Percentiles rank a stretch among this genome's conserved stretches.
Evolutionary conservation across 2,113 vertebrate genomes (phyloP).

Genomic region (Phainopepla nitens): DNA sequence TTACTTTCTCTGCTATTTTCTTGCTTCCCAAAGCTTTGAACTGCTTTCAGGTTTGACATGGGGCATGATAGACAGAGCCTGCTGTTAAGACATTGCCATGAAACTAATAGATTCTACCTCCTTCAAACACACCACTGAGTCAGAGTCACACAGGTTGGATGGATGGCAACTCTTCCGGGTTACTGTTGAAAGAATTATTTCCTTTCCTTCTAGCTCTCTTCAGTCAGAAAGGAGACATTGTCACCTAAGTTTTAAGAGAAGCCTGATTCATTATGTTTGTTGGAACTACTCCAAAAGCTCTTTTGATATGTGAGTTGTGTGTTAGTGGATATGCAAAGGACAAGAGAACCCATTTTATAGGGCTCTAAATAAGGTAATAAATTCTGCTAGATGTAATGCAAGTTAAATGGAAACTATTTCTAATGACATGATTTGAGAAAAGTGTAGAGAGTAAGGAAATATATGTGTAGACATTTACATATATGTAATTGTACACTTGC

Average conservation of each 20-base stretch:
- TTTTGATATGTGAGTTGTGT: background rate
- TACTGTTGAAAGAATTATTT: background rate
- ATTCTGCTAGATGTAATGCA: background rate
- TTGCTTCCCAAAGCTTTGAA: background rate
- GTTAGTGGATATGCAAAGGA: background rate
- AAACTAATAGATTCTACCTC: background rate
- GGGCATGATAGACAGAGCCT: background rate
- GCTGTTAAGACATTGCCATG: background rate
- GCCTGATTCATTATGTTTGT: too few relatives aligned
- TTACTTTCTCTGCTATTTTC: background rate
- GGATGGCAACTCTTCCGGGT: background rate
- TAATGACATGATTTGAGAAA: background rate
- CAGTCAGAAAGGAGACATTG: background rate
- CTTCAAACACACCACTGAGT: background rate
- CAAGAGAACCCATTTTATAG: background rate
- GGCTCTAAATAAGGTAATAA: background rate
- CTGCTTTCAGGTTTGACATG: background rate
- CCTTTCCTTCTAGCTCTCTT: background rate
- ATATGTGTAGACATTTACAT: background rate
- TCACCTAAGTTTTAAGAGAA: background rate
- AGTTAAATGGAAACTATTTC: background rate
- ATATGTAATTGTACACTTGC: background rate
- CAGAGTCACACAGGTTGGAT: background rate
- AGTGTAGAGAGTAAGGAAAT: background rate
- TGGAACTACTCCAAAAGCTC: background rate